These are phyloP conservation scores for Alectoris magna DNA, from an alignment of 2,797 vertebrate genomes.

Conservation along the genomic window DNA sequence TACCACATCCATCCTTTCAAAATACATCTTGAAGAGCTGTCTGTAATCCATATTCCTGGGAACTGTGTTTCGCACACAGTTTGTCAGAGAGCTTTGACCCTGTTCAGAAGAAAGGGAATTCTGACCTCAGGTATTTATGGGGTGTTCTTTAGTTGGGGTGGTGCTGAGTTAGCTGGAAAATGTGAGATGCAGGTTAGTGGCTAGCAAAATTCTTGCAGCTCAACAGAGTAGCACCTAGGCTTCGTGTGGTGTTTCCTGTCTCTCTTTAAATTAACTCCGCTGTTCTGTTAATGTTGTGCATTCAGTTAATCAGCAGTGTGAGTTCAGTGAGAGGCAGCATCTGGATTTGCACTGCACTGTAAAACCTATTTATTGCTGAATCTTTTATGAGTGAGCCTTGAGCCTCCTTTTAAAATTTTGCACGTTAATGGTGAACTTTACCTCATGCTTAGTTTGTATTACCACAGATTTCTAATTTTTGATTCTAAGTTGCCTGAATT, in stretches of 20 bases:
- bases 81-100: background rate
- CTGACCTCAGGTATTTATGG: conserved; percentile 7
- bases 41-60: background rate
- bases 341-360: background rate
- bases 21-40: background rate
- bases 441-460: background rate
- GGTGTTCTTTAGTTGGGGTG: background rate
- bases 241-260: background rate
- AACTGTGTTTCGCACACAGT: background rate
- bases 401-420: background rate
- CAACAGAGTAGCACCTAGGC: background rate
- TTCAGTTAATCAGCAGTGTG: background rate
- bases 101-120: background rate
- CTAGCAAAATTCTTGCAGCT: background rate
- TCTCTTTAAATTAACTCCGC: background rate
- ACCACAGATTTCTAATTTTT: background rate
- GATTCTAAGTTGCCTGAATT: background rate
- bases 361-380: background rate
- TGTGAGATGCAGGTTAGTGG: background rate
- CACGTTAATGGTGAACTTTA: background rate
- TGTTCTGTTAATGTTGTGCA: background rate
- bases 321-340: background rate
- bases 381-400: background rate
- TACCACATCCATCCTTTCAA: background rate
- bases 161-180: background rate